A percentile compares a stretch with the other conserved stretches of the same genome.
Conservation (phyloP, 2,888 invertebrate species). For the Rhaphigaster nebulosa region DNA sequence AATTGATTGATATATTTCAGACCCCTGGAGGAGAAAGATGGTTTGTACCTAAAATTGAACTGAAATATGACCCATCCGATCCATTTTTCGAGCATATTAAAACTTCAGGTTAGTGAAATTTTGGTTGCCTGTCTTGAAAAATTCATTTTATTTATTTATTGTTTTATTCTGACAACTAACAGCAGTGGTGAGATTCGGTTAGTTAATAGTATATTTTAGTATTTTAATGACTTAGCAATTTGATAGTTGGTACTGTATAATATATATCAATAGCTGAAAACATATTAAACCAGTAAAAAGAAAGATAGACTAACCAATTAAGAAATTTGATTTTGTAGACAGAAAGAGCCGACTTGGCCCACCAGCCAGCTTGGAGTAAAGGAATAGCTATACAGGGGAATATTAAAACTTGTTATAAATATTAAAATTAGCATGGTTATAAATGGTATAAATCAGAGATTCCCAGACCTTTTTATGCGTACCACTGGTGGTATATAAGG, state of each 20-base stretch:
- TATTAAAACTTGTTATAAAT: too few species aligned
- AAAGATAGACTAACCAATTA: not conserved
- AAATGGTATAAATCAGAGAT: too few species aligned
- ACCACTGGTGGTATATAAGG: too few species aligned
- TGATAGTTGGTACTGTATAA: not conserved
- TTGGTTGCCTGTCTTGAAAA: not conserved
- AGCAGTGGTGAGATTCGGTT: not conserved
- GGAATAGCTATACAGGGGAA: not conserved
- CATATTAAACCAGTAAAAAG: not conserved
- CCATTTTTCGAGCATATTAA: slow-evolving; percentile 71
- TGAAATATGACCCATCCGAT: slow-evolving; percentile 78
- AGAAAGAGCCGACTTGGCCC: not conserved
- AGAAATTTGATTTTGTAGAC: not conserved
- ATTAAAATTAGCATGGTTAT: not conserved
- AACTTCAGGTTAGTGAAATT: slow-evolving; percentile 69
- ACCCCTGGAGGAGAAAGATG: slow-evolving; percentile 91
- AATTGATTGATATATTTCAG: slow-evolving; percentile 70
- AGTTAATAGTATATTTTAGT: not conserved
- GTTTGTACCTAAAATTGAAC: slow-evolving; percentile 84
- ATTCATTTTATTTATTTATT: not conserved
- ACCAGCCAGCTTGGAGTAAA: not conserved
- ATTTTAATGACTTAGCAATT: not conserved
- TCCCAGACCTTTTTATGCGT: too few species aligned
- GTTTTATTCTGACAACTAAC: not conserved
- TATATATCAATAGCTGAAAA: too few species aligned